Evolutionary conservation across 2,888 invertebrate species (phyloP), one percentile per base, ranked within the genome.

Genomic region (Cerceris rybyensis): DNA sequence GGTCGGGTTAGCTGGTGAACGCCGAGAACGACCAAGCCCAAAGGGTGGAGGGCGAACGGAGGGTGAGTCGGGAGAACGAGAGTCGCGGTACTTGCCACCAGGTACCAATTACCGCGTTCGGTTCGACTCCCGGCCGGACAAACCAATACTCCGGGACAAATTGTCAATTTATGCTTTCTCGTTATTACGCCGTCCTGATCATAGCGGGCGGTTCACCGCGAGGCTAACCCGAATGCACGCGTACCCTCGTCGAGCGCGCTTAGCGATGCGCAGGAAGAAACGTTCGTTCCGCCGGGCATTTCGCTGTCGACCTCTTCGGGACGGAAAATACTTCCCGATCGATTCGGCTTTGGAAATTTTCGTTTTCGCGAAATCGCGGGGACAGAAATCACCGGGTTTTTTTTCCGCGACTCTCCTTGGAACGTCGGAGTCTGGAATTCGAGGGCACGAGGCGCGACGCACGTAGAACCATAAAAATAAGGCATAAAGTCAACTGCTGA

Each of bases 401-500:
- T 28, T 28, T 13, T 50, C 50, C 50, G 0, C 50, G 13, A 41
- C 43, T 49, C 9, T n/a, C n/a, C n/a, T n/a, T n/a, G n/a, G n/a
- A n/a, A 17, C 49, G 65, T 16, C 14, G 41, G 50, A 13, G 54
- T 28, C 8, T 49, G 41, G 54, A 60, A 50, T 39, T 13, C 46
- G 52, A 59, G 11, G 41, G 58, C 49, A 28, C 50, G 50, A 9
- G 49, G 16, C 55, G 46, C 9, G 63, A 6, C 41, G 49, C 88
- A 87, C 87, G 86, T 84, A 82, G 70, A 79, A 78, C 82, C 87
- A 82, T 92, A 91, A 91, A 91, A 91, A 87, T 89, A 86, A 89
- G 88, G 85, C 89, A 89, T 90, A 90, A 91, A 90, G 88, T 91
- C 90, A 86, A 88, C 88, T 90, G 92, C 92, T 91, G 92, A 92